Evolutionary conservation across 1,140 invertebrate genomes (phyloP).

Genomic region (Hypothenemus hampei): DNA sequence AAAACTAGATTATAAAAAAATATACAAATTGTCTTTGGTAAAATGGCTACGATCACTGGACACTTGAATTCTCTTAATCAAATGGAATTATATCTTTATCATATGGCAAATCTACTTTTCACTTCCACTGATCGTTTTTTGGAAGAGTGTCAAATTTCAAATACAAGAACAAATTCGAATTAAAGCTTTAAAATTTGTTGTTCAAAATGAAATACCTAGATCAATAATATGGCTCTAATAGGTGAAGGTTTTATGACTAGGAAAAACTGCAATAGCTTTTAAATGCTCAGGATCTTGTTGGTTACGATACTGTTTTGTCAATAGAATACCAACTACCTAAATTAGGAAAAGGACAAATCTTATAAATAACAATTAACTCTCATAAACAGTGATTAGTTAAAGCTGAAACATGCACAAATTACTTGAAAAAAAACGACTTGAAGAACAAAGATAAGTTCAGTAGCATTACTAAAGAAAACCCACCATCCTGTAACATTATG

Average conservation of each 20-base stretch:
- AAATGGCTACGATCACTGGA: slow-evolving; percentile 13
- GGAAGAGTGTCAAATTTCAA: not conserved
- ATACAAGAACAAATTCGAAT: not conserved
- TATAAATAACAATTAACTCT: no score
- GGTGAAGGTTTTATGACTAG: slow-evolving; percentile 55
- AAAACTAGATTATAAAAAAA: not conserved
- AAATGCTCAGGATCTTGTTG: slow-evolving; percentile 62
- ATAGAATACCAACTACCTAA: slow-evolving; percentile 69
- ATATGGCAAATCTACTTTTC: no score
- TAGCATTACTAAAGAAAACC: no score
- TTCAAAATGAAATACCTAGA: no score
- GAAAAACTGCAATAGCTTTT: slow-evolving; percentile 62
- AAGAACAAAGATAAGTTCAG: no score
- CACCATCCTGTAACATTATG: slow-evolving; percentile 47
- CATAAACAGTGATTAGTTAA: no score
- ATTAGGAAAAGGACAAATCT: slow-evolving; percentile 2
- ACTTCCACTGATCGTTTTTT: not conserved
- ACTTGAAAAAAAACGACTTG: no score
- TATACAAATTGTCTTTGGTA: slow-evolving; percentile 18
- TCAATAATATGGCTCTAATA: slow-evolving; percentile 39
- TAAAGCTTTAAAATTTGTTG: not conserved
- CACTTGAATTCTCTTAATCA: no score
- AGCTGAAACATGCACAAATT: no score
- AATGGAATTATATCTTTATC: no score
- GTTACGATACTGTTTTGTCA: slow-evolving; percentile 69